Evolutionary conservation across 2,888 invertebrate genomes (phyloP).

Genomic region (Eudemis profundana): DNA sequence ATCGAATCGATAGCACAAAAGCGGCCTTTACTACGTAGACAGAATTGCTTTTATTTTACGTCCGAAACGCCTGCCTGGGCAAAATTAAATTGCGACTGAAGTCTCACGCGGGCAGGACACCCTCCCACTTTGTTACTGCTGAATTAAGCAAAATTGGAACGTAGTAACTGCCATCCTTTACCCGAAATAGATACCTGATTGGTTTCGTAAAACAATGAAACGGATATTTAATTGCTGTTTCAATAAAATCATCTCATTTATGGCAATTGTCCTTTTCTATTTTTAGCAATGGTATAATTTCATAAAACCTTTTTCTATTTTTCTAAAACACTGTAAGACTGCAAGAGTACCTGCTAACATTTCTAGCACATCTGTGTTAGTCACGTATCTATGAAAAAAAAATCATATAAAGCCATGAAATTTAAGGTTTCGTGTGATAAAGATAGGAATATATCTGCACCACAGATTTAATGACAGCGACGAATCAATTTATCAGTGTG

Average conservation of each 20-base stretch:
- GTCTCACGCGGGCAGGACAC: constrained; percentile 40
- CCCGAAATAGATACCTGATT: constrained; percentile 39
- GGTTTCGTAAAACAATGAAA: constrained; percentile 1
- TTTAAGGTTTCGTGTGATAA: no score
- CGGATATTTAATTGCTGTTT: background rate
- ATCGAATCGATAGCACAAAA: constrained; percentile 35
- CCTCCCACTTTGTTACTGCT: constrained; percentile 50
- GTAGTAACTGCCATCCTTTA: constrained; percentile 52
- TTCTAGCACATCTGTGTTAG: no score
- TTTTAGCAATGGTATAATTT: no score
- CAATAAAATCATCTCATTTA: background rate
- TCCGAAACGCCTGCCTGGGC: constrained; percentile 61
- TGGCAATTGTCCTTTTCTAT: no score
- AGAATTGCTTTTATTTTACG: constrained; percentile 60
- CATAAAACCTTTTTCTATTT: no score
- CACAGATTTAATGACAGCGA: no score
- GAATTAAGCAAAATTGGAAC: constrained; percentile 44
- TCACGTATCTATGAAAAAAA: no score
- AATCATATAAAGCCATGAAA: no score
- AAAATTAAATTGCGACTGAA: constrained; percentile 68
- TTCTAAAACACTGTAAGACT: no score
- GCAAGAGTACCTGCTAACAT: no score
- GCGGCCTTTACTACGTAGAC: constrained; percentile 48
- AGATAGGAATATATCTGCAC: no score
- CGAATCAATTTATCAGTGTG: no score